phyloP scores from a whole-genome alignment of 1,140 invertebrate genomes.

The Ectropis grisescens region DNA sequence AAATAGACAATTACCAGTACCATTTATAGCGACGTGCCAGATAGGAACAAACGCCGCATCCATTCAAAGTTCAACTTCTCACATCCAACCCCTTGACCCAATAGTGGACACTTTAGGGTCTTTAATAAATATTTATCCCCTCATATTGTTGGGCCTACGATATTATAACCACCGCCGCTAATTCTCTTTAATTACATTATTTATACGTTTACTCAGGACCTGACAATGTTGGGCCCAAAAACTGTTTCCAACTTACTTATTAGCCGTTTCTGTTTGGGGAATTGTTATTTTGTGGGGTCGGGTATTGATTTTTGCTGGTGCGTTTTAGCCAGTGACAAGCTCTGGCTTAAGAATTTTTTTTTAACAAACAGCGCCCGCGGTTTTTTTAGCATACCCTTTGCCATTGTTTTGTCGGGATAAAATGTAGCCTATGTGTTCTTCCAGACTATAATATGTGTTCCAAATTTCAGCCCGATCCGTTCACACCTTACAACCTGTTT shows the following conservation, averaged over 20 bases:
- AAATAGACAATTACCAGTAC: no score
- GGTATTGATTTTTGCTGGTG: background rate
- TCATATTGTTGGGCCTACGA: constrained; percentile 34
- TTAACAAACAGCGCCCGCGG: no score
- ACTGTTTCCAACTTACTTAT: background rate
- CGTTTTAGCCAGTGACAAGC: background rate
- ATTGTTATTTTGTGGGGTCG: background rate
- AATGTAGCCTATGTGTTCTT: no score
- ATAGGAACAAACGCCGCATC: constrained; percentile 15
- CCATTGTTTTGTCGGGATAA: no score
- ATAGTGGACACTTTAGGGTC: constrained; percentile 47
- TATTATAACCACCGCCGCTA: constrained; percentile 33
- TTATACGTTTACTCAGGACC: constrained; percentile 16
- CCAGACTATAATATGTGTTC: no score
- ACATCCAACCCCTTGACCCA: constrained; percentile 21
- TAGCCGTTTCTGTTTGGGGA: background rate
- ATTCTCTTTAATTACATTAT: constrained; percentile 45
- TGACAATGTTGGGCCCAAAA: constrained; percentile 1
- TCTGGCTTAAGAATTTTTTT: background rate
- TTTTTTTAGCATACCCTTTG: no score
- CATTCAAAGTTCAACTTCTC: constrained; percentile 15
- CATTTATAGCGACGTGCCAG: no score
- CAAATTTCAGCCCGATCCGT: no score
- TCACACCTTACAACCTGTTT: background rate
- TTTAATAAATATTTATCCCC: constrained; percentile 59